phyloP scores from a whole-genome alignment of 1,140 invertebrate genomes.

The Platyscapa corneri region DNA sequence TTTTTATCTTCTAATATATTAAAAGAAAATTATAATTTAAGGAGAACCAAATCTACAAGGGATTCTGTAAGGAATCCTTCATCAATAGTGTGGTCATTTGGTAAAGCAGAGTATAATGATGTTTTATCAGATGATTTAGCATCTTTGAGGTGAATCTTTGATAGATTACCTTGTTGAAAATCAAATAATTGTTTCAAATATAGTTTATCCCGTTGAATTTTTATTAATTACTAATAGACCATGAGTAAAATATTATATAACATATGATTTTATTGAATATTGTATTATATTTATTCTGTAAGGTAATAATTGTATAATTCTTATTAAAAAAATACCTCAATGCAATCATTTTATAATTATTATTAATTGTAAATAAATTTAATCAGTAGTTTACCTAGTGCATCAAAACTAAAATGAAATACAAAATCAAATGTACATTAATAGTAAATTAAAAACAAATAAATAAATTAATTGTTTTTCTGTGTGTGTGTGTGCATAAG shows the following conservation, averaged over 20 bases:
- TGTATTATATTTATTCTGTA: slow-evolving; percentile 27
- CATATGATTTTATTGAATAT: slow-evolving; percentile 10
- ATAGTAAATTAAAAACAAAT: slow-evolving; percentile 16
- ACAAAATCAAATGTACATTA: not conserved
- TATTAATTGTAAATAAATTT: not conserved
- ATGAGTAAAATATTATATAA: not conserved
- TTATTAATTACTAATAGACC: too few species aligned
- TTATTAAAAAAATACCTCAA: slow-evolving; percentile 4
- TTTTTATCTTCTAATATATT: not conserved
- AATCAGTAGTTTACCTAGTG: not conserved
- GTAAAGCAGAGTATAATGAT: not conserved
- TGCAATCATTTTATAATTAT: not conserved
- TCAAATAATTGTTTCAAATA: not conserved
- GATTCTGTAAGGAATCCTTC: too few species aligned
- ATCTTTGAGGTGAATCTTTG: slow-evolving; percentile 35
- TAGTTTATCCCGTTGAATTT: too few species aligned
- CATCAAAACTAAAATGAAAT: not conserved
- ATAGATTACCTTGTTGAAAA: not conserved
- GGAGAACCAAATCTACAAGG: too few species aligned
- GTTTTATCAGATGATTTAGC: slow-evolving; percentile 58
- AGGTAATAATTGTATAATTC: slow-evolving; percentile 1
- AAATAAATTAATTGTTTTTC: slow-evolving; percentile 4
- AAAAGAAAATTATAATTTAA: not conserved
- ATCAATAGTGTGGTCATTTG: not conserved
- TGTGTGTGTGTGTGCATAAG: too few species aligned